Base-by-base conservation (phyloP, 1,140 invertebrate species). In the Stegodyphus mimosarum region DNA sequence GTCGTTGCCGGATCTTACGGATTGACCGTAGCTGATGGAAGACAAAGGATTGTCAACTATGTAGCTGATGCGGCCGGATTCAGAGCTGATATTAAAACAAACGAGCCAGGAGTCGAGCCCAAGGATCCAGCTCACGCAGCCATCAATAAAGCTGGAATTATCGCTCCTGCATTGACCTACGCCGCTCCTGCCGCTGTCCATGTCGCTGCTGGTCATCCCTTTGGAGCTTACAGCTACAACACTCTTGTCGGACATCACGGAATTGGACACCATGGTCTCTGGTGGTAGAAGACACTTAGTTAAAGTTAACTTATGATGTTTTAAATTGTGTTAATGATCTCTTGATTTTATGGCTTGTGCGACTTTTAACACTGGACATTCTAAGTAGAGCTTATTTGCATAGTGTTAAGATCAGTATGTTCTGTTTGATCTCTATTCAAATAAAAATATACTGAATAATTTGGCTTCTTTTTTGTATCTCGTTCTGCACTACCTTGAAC, bases 41-140 rank as follows among this genome's bases (percentile, higher is more conserved):
- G 88, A 6, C 60, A 81, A 17, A 77, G 89, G 55, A 67, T 87
- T 67, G 89, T 89, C 33, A 89, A 89, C 87, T 89, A 90, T 71
- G 86, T 89, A 48, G 89, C 89, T 49, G 89, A 89, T 83, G 87
- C 80, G n/a, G 87, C 71, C 60, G 89, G 89, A 50, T 89, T 89
- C 87, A 87, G 89, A 7, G 89, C 88, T 51, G 66, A 75, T 15
- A 72, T 89, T 51, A 60, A 83, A 6, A 84, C 87, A 55, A 88
- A 88, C 64, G 87, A 88, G 33, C 87, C 87, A 49, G 88, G 88
- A 66, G 81, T 87, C 6, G 88, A 83, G 5, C 80, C 87, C 13
- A 76, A 88, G 52, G 86, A 87, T 63, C 87, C 88, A 11, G 88
- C 88, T 48, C 63, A 87, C 7, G 50, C 75, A 17, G 17, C 67